Evolutionary conservation across 2,113 vertebrate species (phyloP).

Genomic region (Scalopus aquaticus): DNA sequence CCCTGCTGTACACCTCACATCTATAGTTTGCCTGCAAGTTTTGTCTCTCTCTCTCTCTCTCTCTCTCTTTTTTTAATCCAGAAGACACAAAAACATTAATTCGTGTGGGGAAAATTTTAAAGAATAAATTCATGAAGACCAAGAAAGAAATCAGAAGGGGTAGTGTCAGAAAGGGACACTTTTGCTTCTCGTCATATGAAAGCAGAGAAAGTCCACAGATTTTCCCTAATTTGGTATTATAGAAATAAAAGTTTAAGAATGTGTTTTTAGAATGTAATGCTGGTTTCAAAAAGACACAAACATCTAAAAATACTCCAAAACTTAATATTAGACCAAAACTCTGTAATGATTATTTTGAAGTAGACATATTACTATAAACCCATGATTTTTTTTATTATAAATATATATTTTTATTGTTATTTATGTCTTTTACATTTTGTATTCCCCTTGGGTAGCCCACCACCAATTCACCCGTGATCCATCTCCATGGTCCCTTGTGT

Average conservation of each 20-base stretch:
- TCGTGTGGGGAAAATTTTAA: no score
- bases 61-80: no score
- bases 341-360: background rate
- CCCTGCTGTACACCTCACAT: no score
- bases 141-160: background rate
- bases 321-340: background rate
- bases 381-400: background rate
- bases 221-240: background rate
- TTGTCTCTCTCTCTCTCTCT: no score
- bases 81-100: no score
- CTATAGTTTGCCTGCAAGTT: no score
- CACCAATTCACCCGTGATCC: no score
- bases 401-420: no score
- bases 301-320: background rate
- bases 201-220: background rate
- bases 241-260: background rate
- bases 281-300: background rate
- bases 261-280: background rate
- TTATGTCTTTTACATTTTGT: no score
- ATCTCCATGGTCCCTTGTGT: no score
- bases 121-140: background rate
- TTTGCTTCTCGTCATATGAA: background rate
- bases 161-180: background rate
- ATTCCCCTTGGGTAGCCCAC: no score
- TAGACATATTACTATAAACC: background rate